Conservation (phyloP, 2,888 invertebrate genomes). For the Diloba caeruleocephala region DNA sequence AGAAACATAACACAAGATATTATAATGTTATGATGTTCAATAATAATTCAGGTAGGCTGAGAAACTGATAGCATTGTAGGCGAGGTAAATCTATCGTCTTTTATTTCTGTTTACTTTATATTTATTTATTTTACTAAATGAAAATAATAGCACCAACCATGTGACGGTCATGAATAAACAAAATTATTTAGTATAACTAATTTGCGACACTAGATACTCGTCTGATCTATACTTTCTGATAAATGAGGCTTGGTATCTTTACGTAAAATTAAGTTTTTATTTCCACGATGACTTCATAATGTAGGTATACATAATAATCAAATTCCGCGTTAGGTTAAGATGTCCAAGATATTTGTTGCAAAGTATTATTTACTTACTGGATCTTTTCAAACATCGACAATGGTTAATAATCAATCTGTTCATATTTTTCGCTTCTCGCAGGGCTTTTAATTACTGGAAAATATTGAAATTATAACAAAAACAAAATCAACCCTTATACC, state of each 20-base stretch:
- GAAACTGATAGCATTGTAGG: background rate
- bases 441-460: slow-evolving; percentile 60
- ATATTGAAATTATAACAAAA: slow-evolving; percentile 77
- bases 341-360: slow-evolving; percentile 32
- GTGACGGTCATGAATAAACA: slow-evolving; percentile 40
- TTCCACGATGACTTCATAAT: slow-evolving; percentile 64
- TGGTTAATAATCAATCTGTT: slow-evolving; percentile 80
- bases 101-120: background rate
- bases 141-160: slow-evolving; percentile 24
- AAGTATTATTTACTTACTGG: slow-evolving; percentile 72
- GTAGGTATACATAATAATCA: slow-evolving; percentile 67
- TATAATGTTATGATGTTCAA: slow-evolving; percentile 1
- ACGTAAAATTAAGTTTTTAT: slow-evolving; percentile 59
- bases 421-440: slow-evolving; percentile 69
- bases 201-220: too few relatives aligned
- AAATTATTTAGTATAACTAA: slow-evolving; percentile 15
- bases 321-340: slow-evolving; percentile 69
- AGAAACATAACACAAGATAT: background rate
- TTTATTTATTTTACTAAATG: background rate
- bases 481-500: slow-evolving; percentile 86
- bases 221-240: too few relatives aligned
- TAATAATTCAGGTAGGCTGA: slow-evolving; percentile 17
- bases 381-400: slow-evolving; percentile 79
- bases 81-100: background rate
- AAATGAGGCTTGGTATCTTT: slow-evolving; percentile 24